These are phyloP conservation scores for Chaetops frenatus DNA, from an alignment of 2,113 vertebrate species.

Conservation along the genomic window DNA sequence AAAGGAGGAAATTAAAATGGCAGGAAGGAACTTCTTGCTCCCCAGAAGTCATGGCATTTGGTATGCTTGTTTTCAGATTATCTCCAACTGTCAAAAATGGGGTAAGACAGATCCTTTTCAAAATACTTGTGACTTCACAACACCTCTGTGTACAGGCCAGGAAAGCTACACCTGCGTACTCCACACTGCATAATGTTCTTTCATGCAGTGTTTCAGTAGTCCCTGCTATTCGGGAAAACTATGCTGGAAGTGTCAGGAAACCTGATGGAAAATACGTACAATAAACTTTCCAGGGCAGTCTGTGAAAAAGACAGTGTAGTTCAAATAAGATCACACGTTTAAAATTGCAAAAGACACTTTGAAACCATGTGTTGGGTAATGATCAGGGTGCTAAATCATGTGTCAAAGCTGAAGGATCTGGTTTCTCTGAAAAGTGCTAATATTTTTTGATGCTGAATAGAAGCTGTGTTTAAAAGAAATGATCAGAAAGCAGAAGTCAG, in stretches of 20 bases:
- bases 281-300: neutral
- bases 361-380: conserved; percentile 51
- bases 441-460: conserved; percentile 65
- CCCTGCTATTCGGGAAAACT: neutral
- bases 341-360: conserved; percentile 43
- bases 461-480: conserved; percentile 64
- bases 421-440: conserved; percentile 56
- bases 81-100: neutral
- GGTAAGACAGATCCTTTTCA: neutral
- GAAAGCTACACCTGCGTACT: neutral
- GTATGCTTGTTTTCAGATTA: neutral
- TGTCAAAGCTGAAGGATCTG: conserved; percentile 41
- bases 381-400: conserved; percentile 51
- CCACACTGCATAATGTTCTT: neutral
- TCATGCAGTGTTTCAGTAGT: neutral
- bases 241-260: neutral
- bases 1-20: neutral
- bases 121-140: neutral
- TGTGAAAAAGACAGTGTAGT: neutral
- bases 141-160: neutral
- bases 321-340: conserved; percentile 40
- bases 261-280: neutral
- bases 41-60: neutral
- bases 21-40: neutral
- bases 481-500: conserved; percentile 54